Percentiles rank a stretch among this genome's conserved stretches.
Conservation (phyloP, 2,797 vertebrate genomes). For the Capromys pilorides region DNA sequence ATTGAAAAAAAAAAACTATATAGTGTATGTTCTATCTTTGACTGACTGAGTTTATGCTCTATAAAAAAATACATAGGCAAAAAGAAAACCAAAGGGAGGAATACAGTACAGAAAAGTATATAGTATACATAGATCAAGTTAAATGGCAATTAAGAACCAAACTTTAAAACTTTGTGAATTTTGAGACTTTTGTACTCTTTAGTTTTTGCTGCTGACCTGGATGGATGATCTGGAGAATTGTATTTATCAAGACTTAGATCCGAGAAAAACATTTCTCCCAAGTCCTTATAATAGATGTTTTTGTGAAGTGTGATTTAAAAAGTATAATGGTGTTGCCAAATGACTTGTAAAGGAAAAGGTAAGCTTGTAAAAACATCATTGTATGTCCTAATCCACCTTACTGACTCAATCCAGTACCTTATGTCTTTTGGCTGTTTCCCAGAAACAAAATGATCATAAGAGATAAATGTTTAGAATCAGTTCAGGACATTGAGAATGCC, state of each 20-base stretch:
- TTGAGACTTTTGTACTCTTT: constrained; percentile 8
- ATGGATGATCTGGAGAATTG: not conserved
- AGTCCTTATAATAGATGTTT: not conserved
- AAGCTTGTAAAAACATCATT: not conserved
- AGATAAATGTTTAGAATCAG: not conserved
- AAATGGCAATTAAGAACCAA: not conserved
- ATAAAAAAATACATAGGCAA: not conserved
- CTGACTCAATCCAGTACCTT: not conserved
- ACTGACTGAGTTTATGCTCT: not conserved
- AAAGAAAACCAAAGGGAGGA: not conserved
- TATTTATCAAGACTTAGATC: not conserved
- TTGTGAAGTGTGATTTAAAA: not conserved
- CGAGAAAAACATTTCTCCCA: constrained; percentile 12
- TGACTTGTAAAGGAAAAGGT: not conserved
- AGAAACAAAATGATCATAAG: not conserved
- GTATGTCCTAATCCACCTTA: not conserved
- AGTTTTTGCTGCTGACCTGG: not conserved
- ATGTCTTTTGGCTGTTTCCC: not conserved
- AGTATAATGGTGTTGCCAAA: not conserved
- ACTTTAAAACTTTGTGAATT: constrained; percentile 32
- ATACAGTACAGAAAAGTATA: not conserved
- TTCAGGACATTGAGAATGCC: not conserved
- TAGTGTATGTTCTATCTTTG: not conserved
- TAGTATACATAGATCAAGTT: not conserved
- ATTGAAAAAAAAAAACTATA: constrained; percentile 13